Base-by-base conservation (phyloP, 2,888 invertebrate species). In the Ctenicera cuprea region DNA sequence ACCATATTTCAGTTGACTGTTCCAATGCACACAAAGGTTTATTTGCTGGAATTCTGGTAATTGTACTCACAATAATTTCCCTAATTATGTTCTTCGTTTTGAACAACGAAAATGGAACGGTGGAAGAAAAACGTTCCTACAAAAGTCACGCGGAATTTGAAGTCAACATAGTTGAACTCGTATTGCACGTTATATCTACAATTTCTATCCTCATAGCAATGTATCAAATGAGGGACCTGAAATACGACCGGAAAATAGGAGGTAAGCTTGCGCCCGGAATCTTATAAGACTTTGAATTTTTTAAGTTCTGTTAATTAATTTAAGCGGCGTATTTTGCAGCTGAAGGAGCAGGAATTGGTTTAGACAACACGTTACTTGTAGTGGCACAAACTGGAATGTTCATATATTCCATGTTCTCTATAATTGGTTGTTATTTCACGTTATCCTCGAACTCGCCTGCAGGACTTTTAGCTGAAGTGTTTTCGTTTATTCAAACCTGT, bases 31-130 rank as follows among this genome's bases (percentile, higher is more conserved):
- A 97, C 87, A 95, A 95, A 85, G 97, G 97, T 3, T 90, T 97
- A 4, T 97, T 97, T 86, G 94, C 95, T 75, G 97, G 97, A 57
- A 83, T 83, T 76, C 87, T 95, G 9, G 88, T 95, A 45, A 92
- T 96, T 66, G 95, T 96, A 0, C 89, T 95, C 71, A 86, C 86
- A 0, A 95, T 96, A 62, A 95, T 97, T 82, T 94, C 94, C 12
- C 90, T 97, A 74, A 96, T 97, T 67, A 93, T 96, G 90, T 97
- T 97, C 88, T 97, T 96, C 86, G 96, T 97, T 0, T 87, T 97
- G 59, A 93, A 92, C 68, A 91, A 90, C 71, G 90, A 90, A 78
- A 66, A 67, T 4, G 74, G 74, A 59, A 75, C 67, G 14, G 26
- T 64, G 0, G 76, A 75, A 41, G 66, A 78, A 9, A 78, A 80